Base-by-base conservation (phyloP, 2,113 vertebrate genomes). In the Phycodurus eques region DNA sequence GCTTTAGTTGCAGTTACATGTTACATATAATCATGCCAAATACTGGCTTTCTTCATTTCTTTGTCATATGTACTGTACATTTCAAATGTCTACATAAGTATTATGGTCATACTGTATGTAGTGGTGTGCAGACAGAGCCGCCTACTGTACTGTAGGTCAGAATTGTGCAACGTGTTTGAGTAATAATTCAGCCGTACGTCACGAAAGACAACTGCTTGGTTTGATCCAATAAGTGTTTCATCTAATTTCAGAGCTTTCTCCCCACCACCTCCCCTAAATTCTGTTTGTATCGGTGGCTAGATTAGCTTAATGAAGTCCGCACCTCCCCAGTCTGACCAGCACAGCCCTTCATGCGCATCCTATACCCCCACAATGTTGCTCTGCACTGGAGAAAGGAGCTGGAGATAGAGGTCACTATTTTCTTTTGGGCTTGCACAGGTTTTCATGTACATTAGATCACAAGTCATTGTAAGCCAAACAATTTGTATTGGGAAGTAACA, bases 241-340 rank as follows among this genome's bases (percentile, higher is more conserved):
- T 93, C 88, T 92, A 82, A 90, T 93, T 91, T 91, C 85, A 81
- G 88, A 83, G 88, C 76, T 72, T 88, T 87, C 87, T 83, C 87
- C 82, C 88, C 91, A 90, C 88, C 91, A 88, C 84, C 72, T 75
- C 79, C 76, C 81, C 75, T 71, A 91, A 93, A 93, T 88, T 77
- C 73, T 42, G 88, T 94, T 94, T 93, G 92, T 91, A 93, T 93
- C 64, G 92, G 90, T 83, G 83, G 87, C 77, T 81, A 88, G 87
- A 93, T 94, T 92, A 92, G 76, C 89, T 90, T 92, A 92, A 93
- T 92, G 91, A 93, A 93, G 92, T 93, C 92, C 84, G 77, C 85
- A 81, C 85, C 89, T 89, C 88, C 78, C 78, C 22, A 47, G 17
- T 31, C 42, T 47, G 44, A 49, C 78, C 81, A 69, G 65, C 78